Conservation (phyloP, 2,888 invertebrate genomes). For the Platycheirus albimanus region DNA sequence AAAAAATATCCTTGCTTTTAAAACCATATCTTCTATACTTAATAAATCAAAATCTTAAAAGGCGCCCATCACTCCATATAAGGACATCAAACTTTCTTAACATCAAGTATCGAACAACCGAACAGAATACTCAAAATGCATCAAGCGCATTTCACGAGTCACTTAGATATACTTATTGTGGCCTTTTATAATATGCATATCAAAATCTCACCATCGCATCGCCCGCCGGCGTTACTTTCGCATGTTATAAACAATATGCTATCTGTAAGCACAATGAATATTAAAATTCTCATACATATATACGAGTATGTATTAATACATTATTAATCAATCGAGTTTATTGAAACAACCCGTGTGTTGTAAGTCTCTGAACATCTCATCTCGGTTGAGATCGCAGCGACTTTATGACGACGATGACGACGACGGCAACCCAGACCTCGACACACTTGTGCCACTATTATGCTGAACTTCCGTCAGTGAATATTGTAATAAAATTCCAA, state of each 20-base stretch:
- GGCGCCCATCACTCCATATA: too few relatives aligned
- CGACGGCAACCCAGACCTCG: slow-evolving; percentile 21
- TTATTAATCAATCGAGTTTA: slow-evolving; percentile 54
- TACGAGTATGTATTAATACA: too few relatives aligned
- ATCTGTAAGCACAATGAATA: slow-evolving; percentile 34
- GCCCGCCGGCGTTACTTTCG: slow-evolving; percentile 27
- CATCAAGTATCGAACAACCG: too few relatives aligned
- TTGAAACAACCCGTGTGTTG: slow-evolving; percentile 29
- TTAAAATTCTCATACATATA: slow-evolving; percentile 39
- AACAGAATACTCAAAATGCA: too few relatives aligned
- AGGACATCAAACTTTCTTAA: too few relatives aligned
- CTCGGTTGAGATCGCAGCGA: slow-evolving; percentile 29
- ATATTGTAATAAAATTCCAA: slow-evolving; percentile 39
- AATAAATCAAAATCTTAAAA: too few relatives aligned
- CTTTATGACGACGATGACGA: slow-evolving; percentile 38
- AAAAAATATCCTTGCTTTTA: too few relatives aligned
- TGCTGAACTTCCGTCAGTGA: slow-evolving; percentile 55
- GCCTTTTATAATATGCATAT: slow-evolving; percentile 25
- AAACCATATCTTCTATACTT: too few relatives aligned
- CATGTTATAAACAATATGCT: slow-evolving; percentile 23
- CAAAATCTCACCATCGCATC: slow-evolving; percentile 29
- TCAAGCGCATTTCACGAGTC: not conserved
- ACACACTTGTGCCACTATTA: slow-evolving; percentile 52
- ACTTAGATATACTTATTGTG: too few relatives aligned
- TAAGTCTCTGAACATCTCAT: slow-evolving; percentile 20